Evolutionary conservation across 1,140 invertebrate species (phyloP), one percentile per base, ranked within the genome.

Genomic region (Anoplolepis gracilipes): DNA sequence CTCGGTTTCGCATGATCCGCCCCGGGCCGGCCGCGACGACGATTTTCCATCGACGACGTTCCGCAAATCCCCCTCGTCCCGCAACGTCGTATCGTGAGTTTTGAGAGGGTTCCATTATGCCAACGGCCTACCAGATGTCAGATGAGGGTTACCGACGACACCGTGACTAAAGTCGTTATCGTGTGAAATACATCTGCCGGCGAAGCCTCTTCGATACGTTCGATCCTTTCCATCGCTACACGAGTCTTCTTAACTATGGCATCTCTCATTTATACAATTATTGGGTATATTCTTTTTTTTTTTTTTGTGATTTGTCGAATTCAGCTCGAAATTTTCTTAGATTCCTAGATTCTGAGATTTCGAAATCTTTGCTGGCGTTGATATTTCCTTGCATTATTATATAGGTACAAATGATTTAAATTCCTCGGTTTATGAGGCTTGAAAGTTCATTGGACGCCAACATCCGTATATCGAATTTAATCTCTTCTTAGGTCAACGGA

Each of bases 91-190:
- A n/a, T 53, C 82, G 62, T 59, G 67, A 64, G 65, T 42, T 59
- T 78, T 85, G 8, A 78, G 70, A 78, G 67, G 88, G 78, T 91
- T 89, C 89, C 79, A 92, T 92, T 92, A 91, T 91, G 86, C 46
- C 55, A n/a, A 25, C 87, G 33, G 72, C 49, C 81, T 75, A 85
- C 90, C 92, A 93, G 90, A 92, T 92, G 92, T 93, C 90, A 87
- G 2, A n/a, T 85, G 67, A 81, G 81, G 62, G 55, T 57, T 76
- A 64, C 79, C 67, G 42, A 87, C 69, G 88, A 93, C 91, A 92
- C 86, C 87, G 87, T 92, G 87, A 92, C 92, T 90, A 91, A 91
- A 92, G 86, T 92, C 90, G 89, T 92, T 92, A 93, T 89, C 87
- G 89, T 88, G 89, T 91, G 90, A 92, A 92, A 89, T 91, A 84